These are phyloP conservation scores for Origma solitaria DNA, from an alignment of 2,113 vertebrate genomes.

Conservation along the genomic window DNA sequence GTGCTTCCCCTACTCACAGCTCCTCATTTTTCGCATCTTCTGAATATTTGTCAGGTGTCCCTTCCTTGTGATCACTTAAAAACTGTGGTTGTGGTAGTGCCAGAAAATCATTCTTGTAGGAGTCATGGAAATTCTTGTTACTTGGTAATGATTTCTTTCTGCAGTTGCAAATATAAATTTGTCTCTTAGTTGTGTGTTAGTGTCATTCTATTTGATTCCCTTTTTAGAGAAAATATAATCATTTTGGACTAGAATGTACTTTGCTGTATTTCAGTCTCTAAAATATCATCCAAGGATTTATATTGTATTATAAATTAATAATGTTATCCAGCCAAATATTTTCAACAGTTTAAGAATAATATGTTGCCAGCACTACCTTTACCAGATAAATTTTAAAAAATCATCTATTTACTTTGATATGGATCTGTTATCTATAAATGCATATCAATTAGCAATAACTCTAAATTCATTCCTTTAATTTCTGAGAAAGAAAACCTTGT, in stretches of 20 bases:
- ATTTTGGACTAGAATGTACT: neutral
- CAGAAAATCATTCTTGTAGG: neutral
- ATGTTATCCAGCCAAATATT: neutral
- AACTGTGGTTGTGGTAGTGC: neutral
- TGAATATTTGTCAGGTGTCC: neutral
- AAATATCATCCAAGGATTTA: neutral
- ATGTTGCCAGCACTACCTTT: neutral
- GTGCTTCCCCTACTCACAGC: rapidly evolving
- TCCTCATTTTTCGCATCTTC: neutral
- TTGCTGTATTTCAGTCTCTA: neutral
- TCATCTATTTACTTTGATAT: neutral
- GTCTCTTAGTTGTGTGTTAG: neutral
- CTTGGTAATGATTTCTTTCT: neutral
- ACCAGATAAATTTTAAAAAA: neutral
- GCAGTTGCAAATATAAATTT: neutral
- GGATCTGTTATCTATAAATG: neutral
- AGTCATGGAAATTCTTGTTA: neutral
- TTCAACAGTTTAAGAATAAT: neutral
- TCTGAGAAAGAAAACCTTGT: neutral
- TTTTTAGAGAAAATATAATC: neutral
- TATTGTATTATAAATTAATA: neutral
- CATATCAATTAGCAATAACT: neutral
- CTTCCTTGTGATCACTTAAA: neutral
- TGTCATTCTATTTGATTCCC: neutral
- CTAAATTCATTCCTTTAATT: neutral